These are phyloP conservation scores for Oryzias melastigma DNA, from an alignment of 2,113 vertebrate species.

Conservation along the genomic window DNA sequence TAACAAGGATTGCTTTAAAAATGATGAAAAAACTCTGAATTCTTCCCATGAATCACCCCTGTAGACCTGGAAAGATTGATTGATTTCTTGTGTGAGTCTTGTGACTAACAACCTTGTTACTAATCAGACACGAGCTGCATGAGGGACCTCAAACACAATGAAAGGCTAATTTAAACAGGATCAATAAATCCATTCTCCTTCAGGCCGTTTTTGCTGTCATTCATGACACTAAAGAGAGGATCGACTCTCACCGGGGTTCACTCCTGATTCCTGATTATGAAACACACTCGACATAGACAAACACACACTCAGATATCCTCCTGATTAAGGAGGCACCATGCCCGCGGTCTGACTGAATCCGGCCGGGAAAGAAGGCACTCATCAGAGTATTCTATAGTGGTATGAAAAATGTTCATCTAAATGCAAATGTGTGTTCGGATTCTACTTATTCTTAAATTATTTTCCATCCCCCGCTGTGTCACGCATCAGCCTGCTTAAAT, in stretches of 20 bases:
- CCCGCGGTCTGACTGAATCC: slow-evolving; percentile 43
- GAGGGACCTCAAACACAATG: background rate
- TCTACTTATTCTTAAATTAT: slow-evolving; percentile 20
- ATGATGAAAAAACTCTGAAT: background rate
- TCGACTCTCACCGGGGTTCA: background rate
- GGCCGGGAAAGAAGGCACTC: slow-evolving; percentile 29
- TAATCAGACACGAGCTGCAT: background rate
- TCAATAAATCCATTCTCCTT: slow-evolving; percentile 18
- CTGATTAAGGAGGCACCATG: slow-evolving; percentile 36
- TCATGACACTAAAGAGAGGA: slow-evolving; percentile 3
- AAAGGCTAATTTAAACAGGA: background rate
- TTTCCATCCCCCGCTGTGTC: slow-evolving; percentile 28
- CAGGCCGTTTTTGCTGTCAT: slow-evolving; percentile 12
- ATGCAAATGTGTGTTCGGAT: slow-evolving; percentile 63
- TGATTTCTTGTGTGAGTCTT: background rate
- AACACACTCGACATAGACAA: slow-evolving; percentile 8
- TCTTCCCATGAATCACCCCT: background rate
- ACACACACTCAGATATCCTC: slow-evolving; percentile 1
- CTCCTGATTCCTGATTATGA: slow-evolving; percentile 14
- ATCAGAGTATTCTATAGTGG: slow-evolving; percentile 16
- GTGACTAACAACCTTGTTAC: background rate
- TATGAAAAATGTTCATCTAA: slow-evolving; percentile 66
- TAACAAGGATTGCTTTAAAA: too few species aligned
- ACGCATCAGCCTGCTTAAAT: slow-evolving; percentile 36
- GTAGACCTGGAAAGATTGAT: background rate